Evolutionary conservation across 2,797 vertebrate genomes (phyloP), one percentile per base, ranked within the genome.

Genomic region (Gobionotothen gibberifrons): DNA sequence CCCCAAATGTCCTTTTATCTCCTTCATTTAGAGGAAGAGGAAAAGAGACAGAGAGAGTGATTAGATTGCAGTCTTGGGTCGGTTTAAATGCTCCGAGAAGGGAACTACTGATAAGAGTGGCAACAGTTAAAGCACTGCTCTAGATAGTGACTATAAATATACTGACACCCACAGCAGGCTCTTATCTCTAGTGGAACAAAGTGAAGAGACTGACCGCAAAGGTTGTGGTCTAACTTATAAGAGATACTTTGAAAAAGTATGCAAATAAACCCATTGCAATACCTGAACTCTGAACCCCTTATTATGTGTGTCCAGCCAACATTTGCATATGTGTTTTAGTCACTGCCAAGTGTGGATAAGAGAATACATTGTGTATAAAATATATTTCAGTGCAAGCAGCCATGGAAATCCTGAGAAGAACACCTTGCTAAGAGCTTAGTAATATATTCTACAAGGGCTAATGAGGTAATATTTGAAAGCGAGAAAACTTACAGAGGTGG

Each of bases 131-230:
- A 79, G 46, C 52, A 54, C 39, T 56, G 17, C 62, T 63, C 42
- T 15, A 82, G 77, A 87, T 79, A 78, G 69, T 3, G 48, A 66
- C 76, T 62, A 52, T 78, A 70, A 86, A 87, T 81, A 73, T 40
- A 59, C 49, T 7, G n/a, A 81, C 69, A 55, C 59, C 73, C 0
- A 69, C 42, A 1, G 14, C 57, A 58, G 11, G 40, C 36, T 73
- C 58, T 87, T 82, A 87, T 83, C 83, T 80, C 14, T 32, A 42
- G n/a, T 14, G 55, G 49, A 77, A 63, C 67, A 74, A 81, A 71
- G 52, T 59, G 44, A 61, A 56, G 58, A 54, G 56, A 56, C 59
- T 73, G 57, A 85, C 76, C 74, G 8, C 66, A 65, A 49, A 76
- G 70, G 68, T 69, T 63, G 15, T 3, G 46, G 43, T 47, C 7